Percentiles rank a stretch among this genome's conserved stretches.
phyloP scores from a whole-genome alignment of 2,797 vertebrate genomes.

The Ispidina picta region DNA sequence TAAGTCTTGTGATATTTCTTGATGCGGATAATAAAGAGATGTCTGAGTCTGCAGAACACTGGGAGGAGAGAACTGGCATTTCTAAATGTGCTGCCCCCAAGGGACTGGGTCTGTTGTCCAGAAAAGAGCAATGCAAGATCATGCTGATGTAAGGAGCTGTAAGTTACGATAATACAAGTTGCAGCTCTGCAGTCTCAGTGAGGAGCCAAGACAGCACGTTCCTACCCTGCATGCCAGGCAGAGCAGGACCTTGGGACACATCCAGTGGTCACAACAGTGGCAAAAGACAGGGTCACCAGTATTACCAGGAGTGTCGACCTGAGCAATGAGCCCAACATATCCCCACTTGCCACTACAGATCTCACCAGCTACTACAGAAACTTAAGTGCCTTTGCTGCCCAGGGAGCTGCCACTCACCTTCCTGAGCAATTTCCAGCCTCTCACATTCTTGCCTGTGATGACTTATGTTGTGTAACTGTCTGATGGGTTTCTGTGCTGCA shows the following conservation, averaged over 20 bases:
- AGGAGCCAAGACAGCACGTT: background rate
- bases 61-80: conserved; percentile 15
- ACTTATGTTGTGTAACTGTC: conserved; percentile 5
- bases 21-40: background rate
- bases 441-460: background rate
- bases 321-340: background rate
- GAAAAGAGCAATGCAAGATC: conserved; percentile 19
- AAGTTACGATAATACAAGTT: conserved; percentile 10
- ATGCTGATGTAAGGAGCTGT: conserved; percentile 31
- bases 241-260: background rate
- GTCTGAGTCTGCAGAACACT: background rate
- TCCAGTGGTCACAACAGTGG: background rate
- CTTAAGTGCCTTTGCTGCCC: fast-evolving
- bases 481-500: conserved; percentile 25
- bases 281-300: background rate
- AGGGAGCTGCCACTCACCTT: background rate
- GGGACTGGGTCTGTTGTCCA: conserved; percentile 29
- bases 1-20: background rate
- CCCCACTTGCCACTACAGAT: background rate
- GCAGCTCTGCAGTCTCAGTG: background rate
- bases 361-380: background rate
- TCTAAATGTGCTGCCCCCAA: conserved; percentile 24
- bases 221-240: background rate
- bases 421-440: background rate
- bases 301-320: fast-evolving